Conservation (phyloP, 2,113 vertebrate species). For the Madoqua kirkii region DNA sequence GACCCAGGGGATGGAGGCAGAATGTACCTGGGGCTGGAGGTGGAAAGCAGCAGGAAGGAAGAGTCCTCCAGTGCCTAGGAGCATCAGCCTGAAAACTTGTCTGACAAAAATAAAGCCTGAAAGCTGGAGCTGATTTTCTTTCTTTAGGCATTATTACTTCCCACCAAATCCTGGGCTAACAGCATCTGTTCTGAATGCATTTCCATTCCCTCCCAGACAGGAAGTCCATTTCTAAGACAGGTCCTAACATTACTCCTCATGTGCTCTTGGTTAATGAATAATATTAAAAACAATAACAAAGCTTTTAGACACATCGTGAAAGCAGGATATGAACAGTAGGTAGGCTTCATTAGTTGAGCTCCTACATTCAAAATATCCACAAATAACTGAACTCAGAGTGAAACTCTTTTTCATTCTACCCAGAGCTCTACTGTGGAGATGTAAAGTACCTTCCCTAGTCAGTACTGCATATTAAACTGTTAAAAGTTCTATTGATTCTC, state of each 20-base stretch:
- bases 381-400: not conserved
- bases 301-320: not conserved
- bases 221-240: not conserved
- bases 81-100: not conserved
- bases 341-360: not conserved
- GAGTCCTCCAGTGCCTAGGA: not conserved
- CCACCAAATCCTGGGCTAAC: not conserved
- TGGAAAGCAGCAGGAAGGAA: not conserved
- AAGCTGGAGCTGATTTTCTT: not conserved
- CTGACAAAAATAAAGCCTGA: not conserved
- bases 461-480: not conserved
- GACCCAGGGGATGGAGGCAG: not conserved
- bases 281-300: slow-evolving; percentile 12
- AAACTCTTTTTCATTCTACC: not conserved
- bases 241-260: not conserved
- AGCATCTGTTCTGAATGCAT: not conserved
- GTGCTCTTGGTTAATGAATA: not conserved
- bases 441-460: not conserved
- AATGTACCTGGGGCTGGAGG: not conserved
- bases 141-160: not conserved
- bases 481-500: not conserved
- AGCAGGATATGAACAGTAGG: not conserved
- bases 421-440: not conserved
- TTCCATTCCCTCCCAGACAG: not conserved
- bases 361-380: not conserved